A percentile compares a stretch with the other conserved stretches of the same genome.
These are phyloP conservation scores for Mongoloraphidia duomilia DNA, from an alignment of 2,888 invertebrate species.

Conservation along the genomic window DNA sequence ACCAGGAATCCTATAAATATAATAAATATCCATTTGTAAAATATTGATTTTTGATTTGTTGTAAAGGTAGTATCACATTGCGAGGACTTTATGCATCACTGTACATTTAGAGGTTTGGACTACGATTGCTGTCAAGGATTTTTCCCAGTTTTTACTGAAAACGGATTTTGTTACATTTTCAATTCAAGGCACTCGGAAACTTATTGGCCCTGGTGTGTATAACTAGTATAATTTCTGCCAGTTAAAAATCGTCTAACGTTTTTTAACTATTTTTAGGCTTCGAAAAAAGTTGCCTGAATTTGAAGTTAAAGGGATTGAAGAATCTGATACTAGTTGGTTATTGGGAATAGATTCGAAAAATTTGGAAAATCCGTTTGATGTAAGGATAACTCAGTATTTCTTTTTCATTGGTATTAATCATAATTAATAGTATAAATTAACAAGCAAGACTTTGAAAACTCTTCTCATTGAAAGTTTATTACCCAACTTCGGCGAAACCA, in stretches of 20 bases:
- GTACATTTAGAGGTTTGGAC: conserved; percentile 51
- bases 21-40: neutral
- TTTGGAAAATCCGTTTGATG: neutral
- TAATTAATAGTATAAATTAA: too few species aligned
- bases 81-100: conserved; percentile 43
- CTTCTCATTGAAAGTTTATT: too few species aligned
- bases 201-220: conserved; percentile 37
- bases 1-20: conserved; percentile 13
- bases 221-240: neutral
- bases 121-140: conserved; percentile 51
- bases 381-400: neutral
- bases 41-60: conserved; percentile 3
- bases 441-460: too few species aligned
- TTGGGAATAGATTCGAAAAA: conserved; percentile 36
- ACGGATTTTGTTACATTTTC: conserved; percentile 60
- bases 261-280: conserved; percentile 26
- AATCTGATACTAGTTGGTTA: conserved; percentile 52
- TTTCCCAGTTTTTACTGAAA: conserved; percentile 56
- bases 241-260: neutral
- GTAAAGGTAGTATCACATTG: conserved; percentile 42
- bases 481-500: too few species aligned
- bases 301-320: conserved; percentile 41
- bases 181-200: conserved; percentile 46
- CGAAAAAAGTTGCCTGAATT: conserved; percentile 29
- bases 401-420: too few species aligned